Conservation (phyloP, 2,113 vertebrate species). For the Antechinus flavipes region DNA sequence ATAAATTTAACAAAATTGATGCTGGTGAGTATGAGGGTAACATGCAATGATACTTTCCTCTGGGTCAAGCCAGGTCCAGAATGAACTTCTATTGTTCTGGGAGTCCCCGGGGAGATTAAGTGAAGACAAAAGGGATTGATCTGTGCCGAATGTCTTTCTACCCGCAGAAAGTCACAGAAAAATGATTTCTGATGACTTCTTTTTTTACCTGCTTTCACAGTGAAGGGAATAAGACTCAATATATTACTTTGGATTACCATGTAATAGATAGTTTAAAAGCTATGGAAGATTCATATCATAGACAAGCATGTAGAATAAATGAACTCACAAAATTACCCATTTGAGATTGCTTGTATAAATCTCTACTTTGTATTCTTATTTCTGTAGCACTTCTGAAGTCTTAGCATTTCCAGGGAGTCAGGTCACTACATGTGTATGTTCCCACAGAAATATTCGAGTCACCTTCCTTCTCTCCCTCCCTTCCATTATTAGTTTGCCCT, state of each 20-base stretch:
- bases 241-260: not conserved
- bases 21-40: too few species aligned
- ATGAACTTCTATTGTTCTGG: not conserved
- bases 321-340: not conserved
- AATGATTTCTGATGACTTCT: not conserved
- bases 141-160: not conserved
- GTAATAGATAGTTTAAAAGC: constrained; percentile 1
- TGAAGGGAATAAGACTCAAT: not conserved
- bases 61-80: not conserved
- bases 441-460: not conserved
- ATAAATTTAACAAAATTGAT: not conserved
- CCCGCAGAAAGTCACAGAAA: not conserved
- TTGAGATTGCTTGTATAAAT: not conserved
- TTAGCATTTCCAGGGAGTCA: not conserved
- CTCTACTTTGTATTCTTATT: not conserved
- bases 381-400: not conserved
- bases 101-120: not conserved
- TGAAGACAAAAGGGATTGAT: not conserved
- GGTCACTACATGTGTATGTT: not conserved
- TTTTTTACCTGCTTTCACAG: not conserved
- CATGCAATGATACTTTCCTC: not conserved
- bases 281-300: not conserved
- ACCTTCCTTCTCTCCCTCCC: not conserved
- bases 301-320: not conserved
- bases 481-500: not conserved